Base-by-base conservation (phyloP, 2,797 vertebrate genomes). In the Pygocentrus nattereri region DNA sequence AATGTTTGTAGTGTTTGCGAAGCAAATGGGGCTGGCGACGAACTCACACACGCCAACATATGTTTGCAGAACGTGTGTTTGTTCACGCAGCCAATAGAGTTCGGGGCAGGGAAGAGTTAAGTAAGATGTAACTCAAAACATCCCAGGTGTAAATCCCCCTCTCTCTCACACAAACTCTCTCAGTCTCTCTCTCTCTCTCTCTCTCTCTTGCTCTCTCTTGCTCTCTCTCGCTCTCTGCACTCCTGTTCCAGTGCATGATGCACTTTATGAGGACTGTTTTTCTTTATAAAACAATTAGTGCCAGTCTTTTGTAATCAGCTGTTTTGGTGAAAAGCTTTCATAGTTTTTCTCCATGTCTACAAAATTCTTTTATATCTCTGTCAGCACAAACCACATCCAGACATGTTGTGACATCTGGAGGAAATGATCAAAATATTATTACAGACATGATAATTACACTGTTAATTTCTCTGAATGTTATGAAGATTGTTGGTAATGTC, bases 61-160 rank as follows among this genome's bases (percentile, higher is more conserved):
- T 59, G 58, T 59, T 58, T 44, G 62, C 76, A 69, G 31, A 58
- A 25, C 18, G 12, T 70, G 67, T 70, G 44, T 69, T 69, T 69
- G 65, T 69, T 69, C n/a, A 44, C 34, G n/a, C 38, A 70, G 34
- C 34, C 65, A 68, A 7, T 49, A 25, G 67, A 18, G 67, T 27
- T 27, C 23, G 70, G 44, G 67, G 12, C 47, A 70, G 44, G n/a
- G 4, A 70, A 70, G 41, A 70, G 67, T 49, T 70, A 70, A 70
- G 30, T 70, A 27, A 70, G 67, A 70, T 70, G 44, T 70, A 70
- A 49, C 67, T 70, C 23, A 49, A 49, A 70, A 47, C 44, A 41
- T 85, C 72, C 67, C 76, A 77, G 76, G 70, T 82, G 64, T 76
- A 65, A 71, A 71, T 65, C 16, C 12, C 23, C 7, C 23, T 6